Evolutionary conservation across 2,113 vertebrate species (phyloP), one percentile per base, ranked within the genome.

Genomic region (Ginglymostoma cirratum): DNA sequence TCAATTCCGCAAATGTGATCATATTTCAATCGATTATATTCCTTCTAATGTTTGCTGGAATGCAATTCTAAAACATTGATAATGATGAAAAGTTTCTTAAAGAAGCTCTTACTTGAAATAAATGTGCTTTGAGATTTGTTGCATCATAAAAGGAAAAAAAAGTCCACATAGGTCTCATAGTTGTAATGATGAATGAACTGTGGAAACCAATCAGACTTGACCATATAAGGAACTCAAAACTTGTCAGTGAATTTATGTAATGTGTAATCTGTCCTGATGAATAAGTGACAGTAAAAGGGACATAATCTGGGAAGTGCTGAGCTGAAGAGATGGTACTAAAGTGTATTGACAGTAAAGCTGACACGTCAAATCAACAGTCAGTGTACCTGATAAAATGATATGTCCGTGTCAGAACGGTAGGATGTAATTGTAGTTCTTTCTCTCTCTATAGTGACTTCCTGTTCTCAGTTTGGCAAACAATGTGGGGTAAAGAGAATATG

Each of bases 271-370:
- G 55, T 93, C 61, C 2, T 66, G 89, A 38, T 66, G 61, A 61
- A 19, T 23, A 66, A 38, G 61, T 66, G n/a, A 93, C 89, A 93
- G 61, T 21, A 66, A 93, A 67, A n/a, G 42, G 19, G 55, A 3
- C 38, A 21, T n/a, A 38, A 4, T 38, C 61, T 38, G 89, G 61
- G 5, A 92, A 92, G 55, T 92, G 61, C 66, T 93, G 3, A 23
- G 89, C n/a, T 93, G 65, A 93, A 93, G 89, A 93, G 61, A 66
- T 93, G 89, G 30, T 92, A 66, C 34, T 92, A n/a, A 4, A 93
- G 17, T 34, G 61, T 61, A 93, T 34, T 93, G 89, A 92, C 17
- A 92, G 89, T 80, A 92, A 65, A 90, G 55, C 52, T n/a, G 52
- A 92, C 61, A 27, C 34, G 66, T 66, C 89, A 65, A 66, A 92